Conservation (phyloP, 2,113 vertebrate species). For the Donacobius atricapilla region DNA sequence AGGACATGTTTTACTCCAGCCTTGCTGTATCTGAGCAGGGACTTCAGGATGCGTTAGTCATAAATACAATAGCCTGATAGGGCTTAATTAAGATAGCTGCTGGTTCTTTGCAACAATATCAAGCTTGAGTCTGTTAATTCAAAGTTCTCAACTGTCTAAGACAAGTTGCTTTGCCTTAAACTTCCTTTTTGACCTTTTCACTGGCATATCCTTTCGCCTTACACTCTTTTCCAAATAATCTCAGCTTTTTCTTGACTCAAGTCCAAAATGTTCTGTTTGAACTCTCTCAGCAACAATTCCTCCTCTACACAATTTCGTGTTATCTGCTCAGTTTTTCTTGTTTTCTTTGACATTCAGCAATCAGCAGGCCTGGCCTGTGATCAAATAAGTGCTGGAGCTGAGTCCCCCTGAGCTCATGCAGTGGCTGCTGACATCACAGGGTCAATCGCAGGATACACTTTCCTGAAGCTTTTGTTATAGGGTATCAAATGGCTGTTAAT, state of each 20-base stretch:
- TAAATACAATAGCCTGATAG: background rate
- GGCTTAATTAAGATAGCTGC: background rate
- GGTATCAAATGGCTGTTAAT: background rate
- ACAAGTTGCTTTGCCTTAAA: constrained; percentile 22
- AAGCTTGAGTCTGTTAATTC: background rate
- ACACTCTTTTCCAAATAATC: constrained; percentile 34
- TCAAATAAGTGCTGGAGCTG: constrained; percentile 25
- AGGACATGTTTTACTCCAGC: background rate
- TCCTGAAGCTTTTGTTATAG: background rate
- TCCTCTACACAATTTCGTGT: constrained; percentile 2
- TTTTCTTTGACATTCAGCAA: constrained; percentile 56
- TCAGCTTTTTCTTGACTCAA: constrained; percentile 31
- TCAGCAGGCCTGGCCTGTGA: constrained; percentile 42
- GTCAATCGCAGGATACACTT: constrained; percentile 6
- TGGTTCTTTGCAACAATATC: constrained; percentile 7
- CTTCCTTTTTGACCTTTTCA: constrained; percentile 47
- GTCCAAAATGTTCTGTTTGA: constrained; percentile 62
- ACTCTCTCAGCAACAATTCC: constrained; percentile 33
- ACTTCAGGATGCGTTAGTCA: background rate
- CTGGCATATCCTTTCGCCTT: background rate
- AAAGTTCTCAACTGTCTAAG: constrained; percentile 25
- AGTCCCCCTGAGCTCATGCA: background rate
- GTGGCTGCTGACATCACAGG: constrained; percentile 28
- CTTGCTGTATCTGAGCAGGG: background rate
- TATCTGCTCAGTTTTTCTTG: constrained; percentile 52